These are phyloP conservation scores for Cinclus cinclus DNA, from an alignment of 2,113 vertebrate species.

Conservation along the genomic window DNA sequence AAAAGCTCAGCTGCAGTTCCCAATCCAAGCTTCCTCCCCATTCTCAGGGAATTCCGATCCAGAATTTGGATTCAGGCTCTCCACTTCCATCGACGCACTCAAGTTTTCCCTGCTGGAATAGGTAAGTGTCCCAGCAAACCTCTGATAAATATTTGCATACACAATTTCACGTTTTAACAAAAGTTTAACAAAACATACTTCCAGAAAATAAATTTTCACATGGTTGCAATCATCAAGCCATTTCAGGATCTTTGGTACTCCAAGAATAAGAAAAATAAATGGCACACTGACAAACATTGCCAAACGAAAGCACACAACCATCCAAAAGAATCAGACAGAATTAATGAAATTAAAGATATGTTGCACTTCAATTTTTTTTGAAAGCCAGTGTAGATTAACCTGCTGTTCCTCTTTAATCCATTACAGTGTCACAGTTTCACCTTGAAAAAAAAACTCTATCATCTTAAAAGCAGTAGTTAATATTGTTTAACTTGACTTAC, in stretches of 20 bases:
- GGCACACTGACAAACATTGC: slow-evolving; percentile 60
- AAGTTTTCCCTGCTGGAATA: slow-evolving; percentile 14
- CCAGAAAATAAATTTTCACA: slow-evolving; percentile 46
- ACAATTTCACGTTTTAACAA: neutral
- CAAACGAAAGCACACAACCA: slow-evolving; percentile 39
- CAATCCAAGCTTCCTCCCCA: neutral
- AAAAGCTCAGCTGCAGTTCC: neutral
- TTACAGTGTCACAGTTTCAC: slow-evolving; percentile 60
- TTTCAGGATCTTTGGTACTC: slow-evolving; percentile 81
- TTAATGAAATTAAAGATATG: slow-evolving; percentile 38
- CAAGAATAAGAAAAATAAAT: slow-evolving; percentile 68
- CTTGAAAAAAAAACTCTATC: slow-evolving; percentile 47
- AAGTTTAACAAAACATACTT: slow-evolving; percentile 38
- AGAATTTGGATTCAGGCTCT: neutral
- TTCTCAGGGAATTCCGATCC: neutral
- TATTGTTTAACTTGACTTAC: slow-evolving; percentile 64
- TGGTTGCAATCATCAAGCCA: slow-evolving; percentile 63
- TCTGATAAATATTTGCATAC: slow-evolving; percentile 8
- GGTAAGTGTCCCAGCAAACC: neutral
- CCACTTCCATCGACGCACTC: neutral
- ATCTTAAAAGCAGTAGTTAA: slow-evolving; percentile 70
- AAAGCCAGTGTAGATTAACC: slow-evolving; percentile 62
- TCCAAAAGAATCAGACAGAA: slow-evolving; percentile 41
- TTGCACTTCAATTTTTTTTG: neutral
- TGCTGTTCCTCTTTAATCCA: slow-evolving; percentile 33